Evolutionary conservation across 2,888 invertebrate species (phyloP).

Genomic region (Epirrhoe tristata): DNA sequence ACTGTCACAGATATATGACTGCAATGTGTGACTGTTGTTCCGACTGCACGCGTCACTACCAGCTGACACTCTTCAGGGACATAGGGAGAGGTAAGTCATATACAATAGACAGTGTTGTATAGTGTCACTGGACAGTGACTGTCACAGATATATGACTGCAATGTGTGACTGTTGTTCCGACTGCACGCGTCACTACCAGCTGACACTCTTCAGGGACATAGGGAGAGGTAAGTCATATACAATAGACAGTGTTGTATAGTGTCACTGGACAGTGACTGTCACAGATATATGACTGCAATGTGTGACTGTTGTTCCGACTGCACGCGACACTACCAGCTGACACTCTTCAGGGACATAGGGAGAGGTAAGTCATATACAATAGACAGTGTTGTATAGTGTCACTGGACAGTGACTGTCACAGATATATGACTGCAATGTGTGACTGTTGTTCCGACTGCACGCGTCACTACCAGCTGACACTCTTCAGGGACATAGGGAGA

Average conservation of each 20-base stretch:
- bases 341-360: conserved; percentile 94
- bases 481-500: conserved; percentile 95
- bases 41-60: conserved; percentile 96
- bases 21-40: conserved; percentile 98
- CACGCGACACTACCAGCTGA: conserved; percentile 96
- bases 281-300: conserved; percentile 97
- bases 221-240: conserved; percentile 88
- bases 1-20: conserved; percentile 97
- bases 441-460: too few species aligned
- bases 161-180: conserved; percentile 97
- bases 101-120: not conserved
- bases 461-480: conserved; percentile 94
- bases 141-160: conserved; percentile 97
- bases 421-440: too few species aligned
- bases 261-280: conserved; percentile 98
- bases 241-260: not conserved
- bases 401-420: not conserved
- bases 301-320: conserved; percentile 97
- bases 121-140: conserved; percentile 97
- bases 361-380: conserved; percentile 83
- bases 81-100: conserved; percentile 88
- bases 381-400: not conserved
- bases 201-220: conserved; percentile 95
- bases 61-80: conserved; percentile 95
- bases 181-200: conserved; percentile 96